A percentile compares a stretch with the other conserved stretches of the same genome.
These are phyloP conservation scores for Peromyscus eremicus DNA, from an alignment of 2,797 vertebrate species.

Conservation along the genomic window DNA sequence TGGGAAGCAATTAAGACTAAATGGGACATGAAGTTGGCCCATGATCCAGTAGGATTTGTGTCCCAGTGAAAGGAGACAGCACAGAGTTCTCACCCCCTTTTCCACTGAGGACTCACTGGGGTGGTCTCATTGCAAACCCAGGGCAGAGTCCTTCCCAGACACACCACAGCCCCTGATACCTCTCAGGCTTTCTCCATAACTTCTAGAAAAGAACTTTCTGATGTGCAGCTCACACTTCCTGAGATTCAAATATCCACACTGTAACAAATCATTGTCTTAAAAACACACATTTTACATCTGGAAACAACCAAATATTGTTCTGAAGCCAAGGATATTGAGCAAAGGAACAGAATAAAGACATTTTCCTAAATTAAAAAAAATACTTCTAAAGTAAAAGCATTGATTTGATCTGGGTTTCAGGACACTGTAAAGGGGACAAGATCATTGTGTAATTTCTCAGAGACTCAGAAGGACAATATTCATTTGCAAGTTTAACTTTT, in stretches of 20 bases:
- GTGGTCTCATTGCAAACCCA: neutral
- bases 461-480: neutral
- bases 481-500: conserved; percentile 14
- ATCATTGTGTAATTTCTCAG: neutral
- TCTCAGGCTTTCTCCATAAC: neutral
- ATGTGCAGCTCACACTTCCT: neutral
- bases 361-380: neutral
- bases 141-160: neutral
- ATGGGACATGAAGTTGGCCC: neutral
- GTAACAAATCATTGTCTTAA: conserved; percentile 1
- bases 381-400: conserved; percentile 32
- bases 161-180: neutral
- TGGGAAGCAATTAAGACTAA: neutral
- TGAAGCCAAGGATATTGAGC: conserved; percentile 30
- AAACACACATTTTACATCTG: neutral
- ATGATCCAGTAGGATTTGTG: neutral
- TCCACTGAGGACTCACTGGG: neutral
- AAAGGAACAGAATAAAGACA: conserved; percentile 32
- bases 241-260: neutral
- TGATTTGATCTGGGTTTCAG: conserved; percentile 16
- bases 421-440: neutral
- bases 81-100: neutral
- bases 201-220: neutral
- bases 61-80: neutral
- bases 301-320: neutral